phyloP scores from a whole-genome alignment of 2,888 invertebrate species.

The Epistrophella euchroma region DNA sequence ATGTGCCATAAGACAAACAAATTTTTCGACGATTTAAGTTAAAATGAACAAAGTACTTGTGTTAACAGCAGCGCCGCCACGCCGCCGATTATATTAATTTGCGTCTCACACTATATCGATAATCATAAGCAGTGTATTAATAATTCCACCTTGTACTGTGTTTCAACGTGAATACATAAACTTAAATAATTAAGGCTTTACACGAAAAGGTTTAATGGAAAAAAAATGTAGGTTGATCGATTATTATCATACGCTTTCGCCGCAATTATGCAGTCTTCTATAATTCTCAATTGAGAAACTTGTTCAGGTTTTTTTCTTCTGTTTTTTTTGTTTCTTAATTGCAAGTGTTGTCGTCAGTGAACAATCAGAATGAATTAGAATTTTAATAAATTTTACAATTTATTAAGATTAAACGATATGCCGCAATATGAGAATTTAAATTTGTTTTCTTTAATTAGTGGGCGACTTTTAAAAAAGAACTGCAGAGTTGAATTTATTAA shows the following conservation, averaged over 20 bases:
- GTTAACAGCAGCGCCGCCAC: constrained; percentile 35
- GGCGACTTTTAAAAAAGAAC: not conserved
- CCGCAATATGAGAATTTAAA: not conserved
- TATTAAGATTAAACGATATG: constrained; percentile 32
- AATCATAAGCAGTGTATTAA: constrained; percentile 5
- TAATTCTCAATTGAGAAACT: constrained; percentile 1
- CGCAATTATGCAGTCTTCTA: constrained; percentile 24
- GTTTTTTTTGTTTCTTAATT: not conserved
- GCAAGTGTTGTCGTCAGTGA: constrained; percentile 5
- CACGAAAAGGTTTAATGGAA: not conserved
- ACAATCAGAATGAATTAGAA: constrained; percentile 26
- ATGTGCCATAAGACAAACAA: not conserved
- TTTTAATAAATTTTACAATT: constrained; percentile 29
- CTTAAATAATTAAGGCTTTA: not conserved
- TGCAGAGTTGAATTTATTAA: not conserved
- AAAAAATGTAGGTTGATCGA: constrained; percentile 36
- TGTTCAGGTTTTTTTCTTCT: not conserved
- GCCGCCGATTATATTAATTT: constrained; percentile 52
- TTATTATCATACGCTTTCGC: constrained; percentile 17
- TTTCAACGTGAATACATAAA: constrained; percentile 39
- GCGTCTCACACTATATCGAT: constrained; percentile 31
- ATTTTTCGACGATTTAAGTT: not conserved
- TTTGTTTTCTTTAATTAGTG: constrained; percentile 7
- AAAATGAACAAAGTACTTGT: constrained; percentile 17
- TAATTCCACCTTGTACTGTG: constrained; percentile 32